phyloP scores from a whole-genome alignment of 2,888 invertebrate species.

The Ashinkailepas kermadecensis region DNA sequence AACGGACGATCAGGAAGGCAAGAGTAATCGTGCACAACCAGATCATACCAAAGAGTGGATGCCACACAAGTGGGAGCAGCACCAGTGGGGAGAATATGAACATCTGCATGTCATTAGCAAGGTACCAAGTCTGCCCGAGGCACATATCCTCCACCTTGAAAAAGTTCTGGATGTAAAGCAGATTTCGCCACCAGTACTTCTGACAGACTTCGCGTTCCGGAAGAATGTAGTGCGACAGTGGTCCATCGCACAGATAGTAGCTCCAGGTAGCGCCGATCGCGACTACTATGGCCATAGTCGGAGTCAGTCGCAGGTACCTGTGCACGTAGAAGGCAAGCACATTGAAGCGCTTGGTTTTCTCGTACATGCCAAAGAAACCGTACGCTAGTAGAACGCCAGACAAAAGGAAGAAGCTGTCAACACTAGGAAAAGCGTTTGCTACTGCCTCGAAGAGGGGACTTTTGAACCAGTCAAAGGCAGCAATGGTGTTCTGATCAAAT shows the following conservation, averaged over 20 bases:
- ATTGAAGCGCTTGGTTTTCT: not conserved
- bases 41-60: not conserved
- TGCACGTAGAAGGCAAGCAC: not conserved
- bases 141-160: not conserved
- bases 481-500: too few species aligned
- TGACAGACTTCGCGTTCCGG: not conserved
- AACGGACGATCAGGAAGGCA: conserved; percentile 4
- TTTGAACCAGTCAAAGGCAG: not conserved
- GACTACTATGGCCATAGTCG: not conserved
- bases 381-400: conserved; percentile 30
- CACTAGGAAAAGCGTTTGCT: conserved; percentile 28
- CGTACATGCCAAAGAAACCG: conserved; percentile 8
- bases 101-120: conserved; percentile 26
- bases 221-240: not conserved
- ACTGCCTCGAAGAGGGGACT: not conserved
- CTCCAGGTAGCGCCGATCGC: not conserved
- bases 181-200: not conserved
- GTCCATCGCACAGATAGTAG: not conserved
- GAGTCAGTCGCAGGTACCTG: not conserved
- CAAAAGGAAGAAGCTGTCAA: conserved; percentile 31
- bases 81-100: conserved; percentile 26
- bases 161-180: not conserved
- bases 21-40: not conserved
- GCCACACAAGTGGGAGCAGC: conserved; percentile 25
- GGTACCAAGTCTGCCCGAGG: conserved; percentile 21